Conservation (phyloP, 2,797 vertebrate species). For the Mormyrops boulengeri region DNA sequence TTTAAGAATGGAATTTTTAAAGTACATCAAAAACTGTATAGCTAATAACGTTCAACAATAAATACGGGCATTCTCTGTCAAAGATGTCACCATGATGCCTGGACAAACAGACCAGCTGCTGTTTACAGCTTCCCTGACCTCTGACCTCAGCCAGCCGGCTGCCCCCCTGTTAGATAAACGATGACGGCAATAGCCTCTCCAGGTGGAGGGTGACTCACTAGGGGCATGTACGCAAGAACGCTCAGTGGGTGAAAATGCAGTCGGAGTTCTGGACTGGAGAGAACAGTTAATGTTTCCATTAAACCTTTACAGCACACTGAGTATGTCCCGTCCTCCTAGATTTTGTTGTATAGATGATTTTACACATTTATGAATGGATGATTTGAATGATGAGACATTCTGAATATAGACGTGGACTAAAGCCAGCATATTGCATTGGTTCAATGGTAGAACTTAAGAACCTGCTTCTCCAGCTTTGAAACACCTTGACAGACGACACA, state of each 20-base stretch:
- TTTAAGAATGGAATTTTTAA: background rate
- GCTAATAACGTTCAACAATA: background rate
- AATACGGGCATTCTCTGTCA: background rate
- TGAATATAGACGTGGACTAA: background rate
- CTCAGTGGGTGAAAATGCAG: background rate
- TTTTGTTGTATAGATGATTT: background rate
- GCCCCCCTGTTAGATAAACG: background rate
- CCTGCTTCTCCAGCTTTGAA: background rate
- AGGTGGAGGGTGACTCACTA: background rate
- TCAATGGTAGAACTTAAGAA: background rate
- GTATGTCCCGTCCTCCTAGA: background rate
- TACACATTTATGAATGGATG: background rate
- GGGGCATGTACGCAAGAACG: background rate
- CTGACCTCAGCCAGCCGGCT: background rate
- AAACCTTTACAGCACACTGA: background rate
- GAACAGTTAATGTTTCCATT: background rate
- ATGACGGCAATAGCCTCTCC: background rate
- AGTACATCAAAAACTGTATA: background rate
- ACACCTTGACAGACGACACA: background rate
- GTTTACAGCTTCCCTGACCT: background rate
- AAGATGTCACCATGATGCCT: slow-evolving; percentile 16
- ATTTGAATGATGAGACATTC: background rate
- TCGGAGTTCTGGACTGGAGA: background rate
- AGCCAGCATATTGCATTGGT: background rate
- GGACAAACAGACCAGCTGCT: slow-evolving; percentile 25